Evolutionary conservation across 1,140 invertebrate species (phyloP).

Genomic region (Leptinotarsa lineolata): DNA sequence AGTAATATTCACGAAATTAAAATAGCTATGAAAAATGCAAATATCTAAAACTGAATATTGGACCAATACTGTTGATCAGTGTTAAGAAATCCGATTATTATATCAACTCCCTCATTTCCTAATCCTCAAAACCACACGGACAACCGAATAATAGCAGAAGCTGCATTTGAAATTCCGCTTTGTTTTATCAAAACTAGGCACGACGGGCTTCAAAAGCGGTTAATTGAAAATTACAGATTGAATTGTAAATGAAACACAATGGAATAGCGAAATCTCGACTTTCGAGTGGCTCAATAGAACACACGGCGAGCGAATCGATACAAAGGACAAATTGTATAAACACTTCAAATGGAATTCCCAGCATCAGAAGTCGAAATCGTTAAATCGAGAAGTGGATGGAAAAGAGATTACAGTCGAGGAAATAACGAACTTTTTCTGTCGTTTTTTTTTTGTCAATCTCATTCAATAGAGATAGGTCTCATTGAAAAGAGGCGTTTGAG

Average conservation of each 20-base stretch:
- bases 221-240: conserved; percentile 1
- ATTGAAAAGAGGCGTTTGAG: no score
- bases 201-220: background rate
- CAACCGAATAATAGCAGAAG: background rate
- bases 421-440: no score
- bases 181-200: background rate
- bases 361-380: no score
- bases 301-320: conserved; percentile 1
- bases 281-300: background rate
- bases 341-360: background rate
- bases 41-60: no score
- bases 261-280: background rate
- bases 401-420: no score
- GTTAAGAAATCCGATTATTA: no score
- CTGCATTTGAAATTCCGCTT: background rate
- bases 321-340: conserved; percentile 8
- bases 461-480: no score
- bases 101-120: background rate
- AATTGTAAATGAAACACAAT: conserved; percentile 8
- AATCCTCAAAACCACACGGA: background rate
- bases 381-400: no score
- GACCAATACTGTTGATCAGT: no score
- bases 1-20: no score
- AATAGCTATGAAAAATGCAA: no score
- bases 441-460: no score